Base-by-base conservation (phyloP, 30 jellyfish, hydroid and myxozoan species). In the Nemopilema nomurai region DNA sequence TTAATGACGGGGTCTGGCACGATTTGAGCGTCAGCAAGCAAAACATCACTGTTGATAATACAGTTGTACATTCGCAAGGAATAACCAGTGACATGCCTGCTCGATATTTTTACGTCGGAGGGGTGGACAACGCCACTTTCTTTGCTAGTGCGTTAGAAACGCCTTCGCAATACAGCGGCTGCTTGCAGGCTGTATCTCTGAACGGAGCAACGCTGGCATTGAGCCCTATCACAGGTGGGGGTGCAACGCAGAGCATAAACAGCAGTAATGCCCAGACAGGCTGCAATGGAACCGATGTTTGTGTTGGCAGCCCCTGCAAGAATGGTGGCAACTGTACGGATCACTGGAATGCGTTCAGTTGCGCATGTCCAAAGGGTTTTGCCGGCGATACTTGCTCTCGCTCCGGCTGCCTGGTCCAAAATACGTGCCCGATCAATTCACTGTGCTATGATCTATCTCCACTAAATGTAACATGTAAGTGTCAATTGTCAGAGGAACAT, bases 281-380 rank as follows among this genome's bases (percentile, higher is more conserved):
- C 0, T 88, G 96, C 62, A 69, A 79, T 53, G 77, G 92, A 13
- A 67, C 96, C 0, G 84, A 79, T 64, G 96, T 88, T 0, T 88
- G 96, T 76, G 87, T 41, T 22, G 19, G 25, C 23, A 81, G 49
- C 27, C 97, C 97, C 8, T 89, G 97, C 67, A 53, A 73, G 28
- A 63, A 84, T 64, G 84, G 74, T 8, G 97, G 92, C 49, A 85
- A 31, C 29, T 90, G 97, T 24, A 79, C 74, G 17, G 96, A 84
- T 71, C 79, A 51, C 21, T 84, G 97, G 96, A 84, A 74, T 69
- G 96, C 75, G 8, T 90, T 23, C 49, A 84, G 49, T 8, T 90
- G 97, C 49, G 32, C 82, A 1, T 90, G 97, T 79, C 77, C 80
- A 4, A 67, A 8, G 1, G 97, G 97, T 18, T 90, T 28, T 62